Conservation (phyloP, 2,888 invertebrate genomes). For the Tipula vernalis region DNA sequence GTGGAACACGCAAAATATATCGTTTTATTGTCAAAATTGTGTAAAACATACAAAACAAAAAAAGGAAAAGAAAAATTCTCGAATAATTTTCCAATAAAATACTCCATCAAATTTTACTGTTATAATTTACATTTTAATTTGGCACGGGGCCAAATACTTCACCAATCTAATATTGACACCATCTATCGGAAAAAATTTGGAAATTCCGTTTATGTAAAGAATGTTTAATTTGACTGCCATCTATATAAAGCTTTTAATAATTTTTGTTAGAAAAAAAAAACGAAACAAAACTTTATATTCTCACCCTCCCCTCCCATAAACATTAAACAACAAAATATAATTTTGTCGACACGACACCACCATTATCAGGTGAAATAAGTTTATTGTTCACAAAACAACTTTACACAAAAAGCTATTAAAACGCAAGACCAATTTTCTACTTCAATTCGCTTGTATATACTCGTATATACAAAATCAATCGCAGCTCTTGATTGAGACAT, state of each 20-base stretch:
- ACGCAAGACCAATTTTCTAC: background rate
- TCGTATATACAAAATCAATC: background rate
- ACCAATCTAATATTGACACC: background rate
- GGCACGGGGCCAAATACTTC: background rate
- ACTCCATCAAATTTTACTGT: background rate
- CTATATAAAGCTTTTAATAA: background rate
- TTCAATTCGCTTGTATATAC: background rate
- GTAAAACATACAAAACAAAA: background rate
- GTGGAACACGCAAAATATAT: background rate
- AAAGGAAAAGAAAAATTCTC: background rate
- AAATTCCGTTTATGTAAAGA: background rate
- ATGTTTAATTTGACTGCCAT: background rate
- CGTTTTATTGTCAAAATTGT: background rate
- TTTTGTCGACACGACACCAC: background rate
- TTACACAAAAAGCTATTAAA: background rate
- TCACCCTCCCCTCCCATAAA: background rate
- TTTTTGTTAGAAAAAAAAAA: background rate
- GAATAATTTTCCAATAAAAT: background rate
- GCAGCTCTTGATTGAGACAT: background rate
- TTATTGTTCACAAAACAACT: background rate
- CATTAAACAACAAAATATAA: background rate
- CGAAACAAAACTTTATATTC: background rate
- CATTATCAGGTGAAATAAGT: background rate
- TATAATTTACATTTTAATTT: background rate
- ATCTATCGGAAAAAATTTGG: background rate